These are phyloP conservation scores for Menidia beryllina DNA, from an alignment of 2,113 vertebrate species.

Conservation along the genomic window DNA sequence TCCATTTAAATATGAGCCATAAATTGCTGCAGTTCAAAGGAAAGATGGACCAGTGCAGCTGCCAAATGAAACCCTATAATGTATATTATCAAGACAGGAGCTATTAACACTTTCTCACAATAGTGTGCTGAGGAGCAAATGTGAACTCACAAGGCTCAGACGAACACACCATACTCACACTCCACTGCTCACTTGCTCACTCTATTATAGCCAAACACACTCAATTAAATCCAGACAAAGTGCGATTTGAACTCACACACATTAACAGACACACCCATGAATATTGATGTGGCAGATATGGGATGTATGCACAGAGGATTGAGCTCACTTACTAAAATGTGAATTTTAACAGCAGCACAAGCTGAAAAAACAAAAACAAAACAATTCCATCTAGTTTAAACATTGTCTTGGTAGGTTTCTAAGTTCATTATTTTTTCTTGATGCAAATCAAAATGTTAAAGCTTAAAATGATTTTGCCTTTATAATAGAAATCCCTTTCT, in stretches of 20 bases:
- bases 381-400: too few species aligned
- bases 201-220: slow-evolving; percentile 68
- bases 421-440: too few species aligned
- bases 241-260: slow-evolving; percentile 33
- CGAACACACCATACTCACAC: slow-evolving; percentile 33
- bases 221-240: slow-evolving; percentile 74
- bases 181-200: slow-evolving; percentile 65
- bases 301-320: neutral
- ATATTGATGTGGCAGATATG: slow-evolving; percentile 37
- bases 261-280: slow-evolving; percentile 49
- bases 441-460: too few species aligned
- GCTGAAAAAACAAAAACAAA: too few species aligned
- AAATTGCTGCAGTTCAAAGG: neutral
- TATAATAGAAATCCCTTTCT: too few species aligned
- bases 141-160: slow-evolving; percentile 2
- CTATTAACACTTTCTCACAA: neutral
- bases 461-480: too few species aligned
- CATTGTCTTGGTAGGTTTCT: too few species aligned
- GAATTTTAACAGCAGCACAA: neutral
- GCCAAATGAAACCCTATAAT: neutral
- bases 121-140: neutral
- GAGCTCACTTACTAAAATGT: neutral
- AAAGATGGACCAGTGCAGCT: neutral
- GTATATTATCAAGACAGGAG: neutral
- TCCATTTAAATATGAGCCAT: neutral